Evolutionary conservation across 2,888 invertebrate genomes (phyloP).

Genomic region (Protophormia terraenovae): DNA sequence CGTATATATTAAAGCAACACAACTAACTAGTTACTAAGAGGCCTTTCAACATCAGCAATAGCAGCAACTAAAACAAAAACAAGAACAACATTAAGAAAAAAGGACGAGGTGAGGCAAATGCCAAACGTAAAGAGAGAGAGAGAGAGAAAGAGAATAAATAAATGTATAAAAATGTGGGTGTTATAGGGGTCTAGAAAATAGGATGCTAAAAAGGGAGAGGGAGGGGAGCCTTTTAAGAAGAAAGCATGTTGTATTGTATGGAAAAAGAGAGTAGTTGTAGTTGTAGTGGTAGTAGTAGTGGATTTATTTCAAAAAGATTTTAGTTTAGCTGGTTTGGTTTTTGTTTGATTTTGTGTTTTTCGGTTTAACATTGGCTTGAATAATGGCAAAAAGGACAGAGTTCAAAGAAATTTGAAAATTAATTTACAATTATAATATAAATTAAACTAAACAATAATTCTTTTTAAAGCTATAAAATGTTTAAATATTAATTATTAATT

Average conservation of each 20-base stretch:
- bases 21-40: conserved; percentile 63
- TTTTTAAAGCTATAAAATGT: too few species aligned
- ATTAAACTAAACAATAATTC: too few species aligned
- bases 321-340: conserved; percentile 61
- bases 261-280: neutral
- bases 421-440: neutral
- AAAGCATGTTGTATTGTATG: conserved; percentile 35
- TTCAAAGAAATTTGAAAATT: neutral
- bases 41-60: conserved; percentile 38
- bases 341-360: conserved; percentile 61
- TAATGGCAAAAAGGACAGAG: conserved; percentile 20
- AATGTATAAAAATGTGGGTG: neutral
- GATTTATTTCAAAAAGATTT: conserved; percentile 61
- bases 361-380: conserved; percentile 62
- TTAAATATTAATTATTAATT: too few species aligned
- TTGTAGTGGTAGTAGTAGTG: neutral
- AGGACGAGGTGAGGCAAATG: conserved; percentile 22
- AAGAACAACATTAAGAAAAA: conserved; percentile 34
- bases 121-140: neutral
- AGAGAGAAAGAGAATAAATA: conserved; percentile 1
- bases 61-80: neutral
- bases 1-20: conserved; percentile 28
- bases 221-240: neutral
- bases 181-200: neutral
- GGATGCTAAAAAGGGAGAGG: neutral